Evolutionary conservation across 2,113 vertebrate genomes (phyloP), one percentile per base, ranked within the genome.

Genomic region (Calypte anna): DNA sequence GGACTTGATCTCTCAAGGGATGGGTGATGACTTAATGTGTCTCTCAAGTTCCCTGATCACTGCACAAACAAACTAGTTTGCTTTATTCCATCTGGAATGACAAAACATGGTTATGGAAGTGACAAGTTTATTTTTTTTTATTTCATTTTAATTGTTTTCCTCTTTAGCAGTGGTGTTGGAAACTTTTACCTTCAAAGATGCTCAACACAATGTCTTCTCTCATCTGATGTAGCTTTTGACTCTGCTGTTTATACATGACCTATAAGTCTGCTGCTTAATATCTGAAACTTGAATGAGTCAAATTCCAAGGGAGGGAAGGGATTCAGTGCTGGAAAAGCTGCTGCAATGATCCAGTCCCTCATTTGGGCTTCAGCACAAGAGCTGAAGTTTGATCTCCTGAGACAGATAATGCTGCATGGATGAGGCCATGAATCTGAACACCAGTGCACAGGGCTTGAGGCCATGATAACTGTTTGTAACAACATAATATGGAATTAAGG

Each of bases 191-290:
- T 68, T 91, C 31, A 69, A 4, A 87, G 73, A 62, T 17, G 9
- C 28, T 70, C 12, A 28, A 2, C 14, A 12, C 10, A 50, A 6
- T 28, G 4, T 30, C n/a, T 70, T 70, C 63, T 62, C 46, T 3
- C 12, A 15, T 59, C 84, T 86, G 91, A 63, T 63, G 55, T 22
- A 80, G 75, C 59, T 88, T 63, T 69, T 94, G 82, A 50, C 87
- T 95, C 75, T 84, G 84, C 82, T 94, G 33, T 74, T 94, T n/a
- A 62, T 83, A 91, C 61, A 28, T 25, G 70, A 58, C 31, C 59
- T 93, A 55, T 75, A 70, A 91, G 77, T 82, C 54, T 87, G 6
- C 75, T 61, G 1, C 67, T 80, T 66, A 27, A 1, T 25, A 20
- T 13, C 38, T 54, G 57, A 57, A 75, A 61, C 36, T 44, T n/a